A percentile compares a stretch with the other conserved stretches of the same genome.
Conservation (phyloP, 2,113 vertebrate species). For the Corvus hawaiiensis region DNA sequence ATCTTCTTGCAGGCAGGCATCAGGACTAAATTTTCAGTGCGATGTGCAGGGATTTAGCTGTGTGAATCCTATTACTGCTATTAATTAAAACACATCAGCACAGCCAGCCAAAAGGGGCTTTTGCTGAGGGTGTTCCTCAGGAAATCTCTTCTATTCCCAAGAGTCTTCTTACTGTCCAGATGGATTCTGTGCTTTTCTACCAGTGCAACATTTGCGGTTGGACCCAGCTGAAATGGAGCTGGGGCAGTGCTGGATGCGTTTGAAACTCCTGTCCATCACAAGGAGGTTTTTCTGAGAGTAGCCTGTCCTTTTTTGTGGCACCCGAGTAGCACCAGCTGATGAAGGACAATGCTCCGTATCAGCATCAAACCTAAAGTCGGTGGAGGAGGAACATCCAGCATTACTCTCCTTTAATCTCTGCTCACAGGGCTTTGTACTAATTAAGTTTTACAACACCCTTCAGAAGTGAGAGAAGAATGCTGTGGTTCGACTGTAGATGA, state of each 20-base stretch:
- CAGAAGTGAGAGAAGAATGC: background rate
- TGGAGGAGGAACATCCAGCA: background rate
- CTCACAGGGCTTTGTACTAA: slow-evolving; percentile 2
- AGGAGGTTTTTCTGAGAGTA: background rate
- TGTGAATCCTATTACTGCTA: background rate
- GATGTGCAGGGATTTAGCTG: slow-evolving; percentile 1
- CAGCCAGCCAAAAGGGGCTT: background rate
- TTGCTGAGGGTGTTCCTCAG: background rate
- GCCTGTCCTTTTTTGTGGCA: background rate
- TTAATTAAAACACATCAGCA: slow-evolving; percentile 37
- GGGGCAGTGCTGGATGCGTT: background rate
- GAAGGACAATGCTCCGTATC: background rate
- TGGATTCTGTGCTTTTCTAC: background rate
- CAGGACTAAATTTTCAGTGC: background rate
- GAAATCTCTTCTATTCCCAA: background rate
- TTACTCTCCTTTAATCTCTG: background rate
- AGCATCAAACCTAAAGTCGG: background rate
- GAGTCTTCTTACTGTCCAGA: background rate
- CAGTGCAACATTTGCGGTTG: background rate
- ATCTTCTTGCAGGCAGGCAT: background rate
- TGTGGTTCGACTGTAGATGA: background rate
- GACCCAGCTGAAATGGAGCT: background rate
- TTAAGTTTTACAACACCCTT: background rate
- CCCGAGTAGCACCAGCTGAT: rapidly evolving
- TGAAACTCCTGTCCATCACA: background rate